A percentile compares a stretch with the other conserved stretches of the same genome.
Conservation (phyloP, 2,888 invertebrate species). For the Caenorhabditis auriculariae region DNA sequence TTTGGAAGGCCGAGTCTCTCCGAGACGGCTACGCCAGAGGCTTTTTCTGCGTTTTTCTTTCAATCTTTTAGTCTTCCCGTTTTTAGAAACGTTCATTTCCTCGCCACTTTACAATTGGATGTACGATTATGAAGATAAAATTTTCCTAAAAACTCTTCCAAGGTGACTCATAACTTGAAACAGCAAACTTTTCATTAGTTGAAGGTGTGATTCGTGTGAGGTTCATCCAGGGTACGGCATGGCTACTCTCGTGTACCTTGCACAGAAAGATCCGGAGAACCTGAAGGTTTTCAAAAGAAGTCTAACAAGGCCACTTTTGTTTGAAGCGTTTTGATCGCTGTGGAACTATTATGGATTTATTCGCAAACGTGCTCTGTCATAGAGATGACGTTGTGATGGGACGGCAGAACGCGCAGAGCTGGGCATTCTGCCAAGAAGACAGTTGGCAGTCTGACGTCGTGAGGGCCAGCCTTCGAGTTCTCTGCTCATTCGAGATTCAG, state of each 20-base stretch:
- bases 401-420: conserved; percentile 31
- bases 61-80: background rate
- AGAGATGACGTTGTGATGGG: conserved; percentile 5
- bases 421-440: conserved; percentile 19
- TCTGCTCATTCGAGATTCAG: no score
- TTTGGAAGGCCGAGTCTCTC: conserved; percentile 13
- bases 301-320: background rate
- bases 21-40: background rate
- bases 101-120: conserved; percentile 34
- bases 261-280: background rate
- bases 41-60: background rate
- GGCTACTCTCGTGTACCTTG: conserved; percentile 13
- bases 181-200: background rate
- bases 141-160: conserved; percentile 11
- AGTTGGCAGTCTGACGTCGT: conserved; percentile 3
- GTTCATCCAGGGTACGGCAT: conserved; percentile 29
- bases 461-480: no score
- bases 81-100: conserved; percentile 4
- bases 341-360: conserved; percentile 38
- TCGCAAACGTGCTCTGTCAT: conserved; percentile 8
- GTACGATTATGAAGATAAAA: conserved; percentile 8
- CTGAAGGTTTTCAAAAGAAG: background rate
- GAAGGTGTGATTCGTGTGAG: conserved; percentile 1
- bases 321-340: conserved; percentile 17
- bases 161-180: background rate